Conservation (phyloP, 1,140 invertebrate species). For the Lethrus apterus region DNA sequence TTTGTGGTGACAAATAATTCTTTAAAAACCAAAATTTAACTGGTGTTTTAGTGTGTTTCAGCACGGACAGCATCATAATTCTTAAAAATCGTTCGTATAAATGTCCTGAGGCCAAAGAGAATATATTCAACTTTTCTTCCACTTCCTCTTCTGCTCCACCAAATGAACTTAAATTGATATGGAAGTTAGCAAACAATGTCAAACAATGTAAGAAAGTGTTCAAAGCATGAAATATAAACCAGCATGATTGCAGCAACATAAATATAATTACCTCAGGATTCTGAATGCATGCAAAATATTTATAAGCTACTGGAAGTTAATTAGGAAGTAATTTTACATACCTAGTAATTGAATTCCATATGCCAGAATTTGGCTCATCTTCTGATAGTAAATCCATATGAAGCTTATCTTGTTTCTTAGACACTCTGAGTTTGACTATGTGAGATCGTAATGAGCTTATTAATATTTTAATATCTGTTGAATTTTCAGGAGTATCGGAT, state of each 20-base stretch:
- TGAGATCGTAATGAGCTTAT: constrained; percentile 85
- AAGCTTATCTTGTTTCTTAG: constrained; percentile 82
- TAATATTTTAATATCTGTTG: constrained; percentile 70
- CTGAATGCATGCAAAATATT: neutral
- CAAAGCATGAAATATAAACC: neutral
- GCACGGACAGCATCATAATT: constrained; percentile 97
- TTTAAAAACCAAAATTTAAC: constrained; percentile 99
- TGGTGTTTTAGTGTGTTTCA: constrained; percentile 93
- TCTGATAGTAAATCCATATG: constrained; percentile 79
- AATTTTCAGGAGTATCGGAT: constrained; percentile 61
- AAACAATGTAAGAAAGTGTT: constrained; percentile 10
- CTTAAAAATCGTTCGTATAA: constrained; percentile 95
- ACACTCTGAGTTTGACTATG: constrained; percentile 84
- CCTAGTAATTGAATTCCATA: constrained; percentile 94
- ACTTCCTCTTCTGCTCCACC: constrained; percentile 55
- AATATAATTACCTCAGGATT: neutral
- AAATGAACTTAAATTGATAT: constrained; percentile 58
- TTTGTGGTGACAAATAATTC: constrained; percentile 95
- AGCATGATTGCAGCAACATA: neutral
- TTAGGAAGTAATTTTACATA: constrained; percentile 42
- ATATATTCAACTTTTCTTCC: constrained; percentile 93
- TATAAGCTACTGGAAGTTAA: too few species aligned
- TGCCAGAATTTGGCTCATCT: constrained; percentile 62
- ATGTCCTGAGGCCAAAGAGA: constrained; percentile 97
- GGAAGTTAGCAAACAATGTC: too few species aligned